A percentile compares a stretch with the other conserved stretches of the same genome.
These are phyloP conservation scores for Porites australiensis DNA, from an alignment of 64 coral and sea anemone genomes.

Conservation along the genomic window DNA sequence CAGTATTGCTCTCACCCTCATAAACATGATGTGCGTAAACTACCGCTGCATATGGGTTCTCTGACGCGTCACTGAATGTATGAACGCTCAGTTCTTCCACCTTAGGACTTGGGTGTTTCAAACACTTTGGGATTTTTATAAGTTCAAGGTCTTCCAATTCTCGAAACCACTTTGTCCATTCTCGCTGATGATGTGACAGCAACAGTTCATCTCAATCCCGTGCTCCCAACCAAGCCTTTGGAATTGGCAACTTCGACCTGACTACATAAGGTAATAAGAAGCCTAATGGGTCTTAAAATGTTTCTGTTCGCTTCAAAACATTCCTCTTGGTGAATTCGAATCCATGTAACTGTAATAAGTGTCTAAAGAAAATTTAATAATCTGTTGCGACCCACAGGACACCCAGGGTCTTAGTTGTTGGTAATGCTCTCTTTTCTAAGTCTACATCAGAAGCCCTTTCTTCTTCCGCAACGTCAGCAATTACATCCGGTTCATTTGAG, in stretches of 20 bases:
- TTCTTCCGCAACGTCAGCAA: not conserved
- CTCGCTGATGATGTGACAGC: slow-evolving; percentile 6
- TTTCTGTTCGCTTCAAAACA: slow-evolving; percentile 9
- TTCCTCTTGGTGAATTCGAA: slow-evolving; percentile 73
- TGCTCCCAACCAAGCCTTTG: slow-evolving; percentile 44
- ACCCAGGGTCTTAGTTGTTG: slow-evolving; percentile 70
- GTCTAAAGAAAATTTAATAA: slow-evolving; percentile 55
- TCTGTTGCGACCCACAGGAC: slow-evolving; percentile 53
- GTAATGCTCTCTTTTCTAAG: slow-evolving; percentile 62
- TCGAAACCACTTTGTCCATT: slow-evolving; percentile 62
- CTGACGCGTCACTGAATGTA: slow-evolving; percentile 65
- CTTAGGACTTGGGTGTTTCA: slow-evolving; percentile 33
- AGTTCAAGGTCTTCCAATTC: slow-evolving; percentile 45
- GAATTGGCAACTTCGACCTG: slow-evolving; percentile 55
- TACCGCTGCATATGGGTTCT: slow-evolving; percentile 65
- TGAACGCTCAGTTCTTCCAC: slow-evolving; percentile 44
- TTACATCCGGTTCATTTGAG: too few relatives aligned
- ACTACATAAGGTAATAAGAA: slow-evolving; percentile 63
- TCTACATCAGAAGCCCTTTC: slow-evolving; percentile 61
- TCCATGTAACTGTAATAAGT: slow-evolving; percentile 29
- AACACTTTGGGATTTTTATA: slow-evolving; percentile 63
- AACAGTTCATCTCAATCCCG: slow-evolving; percentile 34
- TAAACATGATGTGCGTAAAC: slow-evolving; percentile 59
- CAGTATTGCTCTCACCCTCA: slow-evolving; percentile 22
- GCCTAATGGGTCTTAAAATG: slow-evolving; percentile 18